Conservation (phyloP, 1,140 invertebrate species). For the Drosophila sturtevanti region DNA sequence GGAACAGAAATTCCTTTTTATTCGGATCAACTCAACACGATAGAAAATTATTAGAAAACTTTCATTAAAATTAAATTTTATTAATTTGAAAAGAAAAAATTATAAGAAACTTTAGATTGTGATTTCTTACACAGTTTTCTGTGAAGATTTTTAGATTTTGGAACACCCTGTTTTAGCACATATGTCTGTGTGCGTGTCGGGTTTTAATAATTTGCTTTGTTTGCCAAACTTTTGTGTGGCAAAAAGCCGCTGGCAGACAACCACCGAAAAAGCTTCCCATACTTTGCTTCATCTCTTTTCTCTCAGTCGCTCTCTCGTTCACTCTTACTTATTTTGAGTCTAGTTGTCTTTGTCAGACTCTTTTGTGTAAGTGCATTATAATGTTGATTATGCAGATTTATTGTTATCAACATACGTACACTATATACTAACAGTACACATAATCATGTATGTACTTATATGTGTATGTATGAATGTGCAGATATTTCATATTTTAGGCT, state of each 20-base stretch:
- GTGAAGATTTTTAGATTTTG: not conserved
- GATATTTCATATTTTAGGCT: constrained; percentile 14
- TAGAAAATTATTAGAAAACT: too few species aligned
- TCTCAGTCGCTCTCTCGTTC: not conserved
- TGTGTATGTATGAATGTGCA: constrained; percentile 16
- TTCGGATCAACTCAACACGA: too few species aligned
- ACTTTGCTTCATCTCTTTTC: not conserved
- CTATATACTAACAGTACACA: constrained; percentile 19
- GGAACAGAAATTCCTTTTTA: too few species aligned
- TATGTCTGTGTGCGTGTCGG: constrained; percentile 4
- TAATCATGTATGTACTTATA: constrained; percentile 5
- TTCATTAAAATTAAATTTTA: too few species aligned
- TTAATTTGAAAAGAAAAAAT: too few species aligned
- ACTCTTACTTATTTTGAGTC: not conserved
- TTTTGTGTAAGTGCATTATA: constrained; percentile 65
- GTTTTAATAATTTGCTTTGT: constrained; percentile 70
- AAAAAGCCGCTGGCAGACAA: constrained; percentile 58
- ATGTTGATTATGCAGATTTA: constrained; percentile 69
- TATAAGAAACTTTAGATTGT: not conserved
- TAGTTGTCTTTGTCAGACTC: not conserved
- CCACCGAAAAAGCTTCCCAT: constrained; percentile 11
- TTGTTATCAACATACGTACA: constrained; percentile 59
- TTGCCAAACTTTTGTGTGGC: constrained; percentile 54
- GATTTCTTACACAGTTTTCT: not conserved
- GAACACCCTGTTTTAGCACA: not conserved